These are phyloP conservation scores for Pseudoatta argentina DNA, from an alignment of 1,140 invertebrate genomes.

Conservation along the genomic window DNA sequence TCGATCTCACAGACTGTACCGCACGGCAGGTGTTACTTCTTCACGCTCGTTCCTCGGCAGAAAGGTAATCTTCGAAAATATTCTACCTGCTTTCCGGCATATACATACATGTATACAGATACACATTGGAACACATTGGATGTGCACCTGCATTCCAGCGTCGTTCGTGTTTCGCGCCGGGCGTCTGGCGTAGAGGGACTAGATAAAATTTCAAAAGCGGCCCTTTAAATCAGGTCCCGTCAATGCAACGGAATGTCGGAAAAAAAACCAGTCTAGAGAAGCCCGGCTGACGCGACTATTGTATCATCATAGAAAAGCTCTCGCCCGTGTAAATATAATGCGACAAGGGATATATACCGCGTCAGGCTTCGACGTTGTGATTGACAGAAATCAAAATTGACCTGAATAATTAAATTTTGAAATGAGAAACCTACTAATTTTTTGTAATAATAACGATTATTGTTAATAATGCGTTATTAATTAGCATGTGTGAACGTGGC, in stretches of 20 bases:
- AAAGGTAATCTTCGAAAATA: constrained; percentile 51
- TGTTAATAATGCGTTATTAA: no score
- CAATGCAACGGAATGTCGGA: background rate
- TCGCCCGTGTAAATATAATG: background rate
- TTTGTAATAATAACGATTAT: background rate
- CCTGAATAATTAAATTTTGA: background rate
- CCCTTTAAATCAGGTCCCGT: constrained; percentile 50
- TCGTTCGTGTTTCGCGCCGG: background rate
- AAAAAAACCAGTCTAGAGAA: background rate
- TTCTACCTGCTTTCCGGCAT: constrained; percentile 45
- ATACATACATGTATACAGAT: background rate
- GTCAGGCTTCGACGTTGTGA: background rate
- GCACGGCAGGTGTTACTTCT: constrained; percentile 34
- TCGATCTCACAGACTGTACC: background rate
- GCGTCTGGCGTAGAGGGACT: background rate
- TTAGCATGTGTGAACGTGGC: no score
- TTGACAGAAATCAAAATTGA: background rate
- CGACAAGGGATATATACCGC: background rate
- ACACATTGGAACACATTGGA: background rate
- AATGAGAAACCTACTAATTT: no score
- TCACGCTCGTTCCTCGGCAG: constrained; percentile 6
- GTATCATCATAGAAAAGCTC: background rate
- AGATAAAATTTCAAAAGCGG: constrained; percentile 19
- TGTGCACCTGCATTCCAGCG: constrained; percentile 46
- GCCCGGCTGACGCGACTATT: background rate